Evolutionary conservation across 2,113 vertebrate species (phyloP).

Genomic region (Rhineura floridana): DNA sequence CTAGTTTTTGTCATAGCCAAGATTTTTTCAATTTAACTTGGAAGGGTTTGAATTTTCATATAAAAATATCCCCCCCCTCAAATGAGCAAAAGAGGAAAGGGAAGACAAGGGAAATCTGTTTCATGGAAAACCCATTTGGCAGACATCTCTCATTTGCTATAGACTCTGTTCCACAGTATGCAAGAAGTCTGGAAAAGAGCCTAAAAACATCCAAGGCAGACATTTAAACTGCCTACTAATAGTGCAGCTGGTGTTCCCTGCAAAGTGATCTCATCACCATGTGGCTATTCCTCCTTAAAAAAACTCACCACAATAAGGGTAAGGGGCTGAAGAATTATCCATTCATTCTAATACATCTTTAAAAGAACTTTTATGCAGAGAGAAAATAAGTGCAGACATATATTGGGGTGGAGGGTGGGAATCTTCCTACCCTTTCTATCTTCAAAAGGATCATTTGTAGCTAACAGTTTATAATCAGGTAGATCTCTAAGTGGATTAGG

Average conservation of each 20-base stretch:
- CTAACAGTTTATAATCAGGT: not conserved
- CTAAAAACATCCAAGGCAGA: constrained; percentile 71
- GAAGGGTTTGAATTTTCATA: not conserved
- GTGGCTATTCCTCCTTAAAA: constrained; percentile 34
- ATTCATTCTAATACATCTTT: constrained; percentile 40
- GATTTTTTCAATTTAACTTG: not conserved
- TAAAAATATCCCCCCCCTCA: not conserved
- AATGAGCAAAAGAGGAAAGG: not conserved
- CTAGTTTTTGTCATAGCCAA: not conserved
- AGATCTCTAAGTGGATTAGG: not conserved
- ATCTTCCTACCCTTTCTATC: not conserved
- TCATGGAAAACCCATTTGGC: constrained; percentile 47
- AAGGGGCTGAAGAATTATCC: fast-evolving
- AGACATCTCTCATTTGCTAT: constrained; percentile 43
- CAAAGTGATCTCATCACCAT: constrained; percentile 67
- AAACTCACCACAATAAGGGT: constrained; percentile 5
- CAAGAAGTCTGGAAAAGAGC: constrained; percentile 60
- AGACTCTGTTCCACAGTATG: constrained; percentile 58
- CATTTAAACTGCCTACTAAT: constrained; percentile 75
- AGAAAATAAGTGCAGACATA: not conserved
- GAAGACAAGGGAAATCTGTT: not conserved
- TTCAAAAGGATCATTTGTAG: not conserved
- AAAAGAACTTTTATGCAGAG: not conserved
- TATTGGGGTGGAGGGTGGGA: not conserved
- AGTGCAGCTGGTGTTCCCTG: constrained; percentile 77